Evolutionary conservation across 2,888 invertebrate genomes (phyloP), one percentile per base, ranked within the genome.

Genomic region (Poecilobothrus nobilitatus): DNA sequence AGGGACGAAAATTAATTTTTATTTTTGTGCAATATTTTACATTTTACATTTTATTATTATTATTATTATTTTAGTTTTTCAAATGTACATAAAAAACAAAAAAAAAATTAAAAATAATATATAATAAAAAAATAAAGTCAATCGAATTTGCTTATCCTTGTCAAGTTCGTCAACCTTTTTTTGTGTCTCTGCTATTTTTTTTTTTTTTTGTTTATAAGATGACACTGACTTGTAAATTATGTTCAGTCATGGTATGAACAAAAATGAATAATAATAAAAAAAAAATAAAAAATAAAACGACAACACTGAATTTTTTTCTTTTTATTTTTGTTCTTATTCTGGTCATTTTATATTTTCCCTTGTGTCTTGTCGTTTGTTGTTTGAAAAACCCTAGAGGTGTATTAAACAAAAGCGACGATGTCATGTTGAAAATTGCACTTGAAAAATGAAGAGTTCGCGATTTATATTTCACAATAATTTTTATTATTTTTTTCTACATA

Each of bases 81-180:
- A 27, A 27, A 27, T n/a, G n/a, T n/a, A n/a, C n/a, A 27, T 27
- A 41, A 41, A 41, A 12, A 41, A 8, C 7, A 41, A 8, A 41
- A 8, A 41, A 41, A 41, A 41, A 41, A n/a, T n/a, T 12, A 41
- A 41, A 41, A 41, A 41, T n/a, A n/a, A n/a, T n/a, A n/a, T n/a
- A n/a, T n/a, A n/a, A n/a, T n/a, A n/a, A n/a, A n/a, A n/a, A n/a
- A n/a, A n/a, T n/a, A n/a, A n/a, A n/a, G 15, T 53, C 53, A 18
- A 53, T 53, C 53, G 53, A 53, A 53, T 53, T 53, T 53, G 53
- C n/a, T 53, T 53, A 53, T 53, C 53, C 53, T 53, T 53, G 53
- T 53, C 18, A 53, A 53, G 53, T 53, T 53, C 53, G 53, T 53
- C 53, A 53, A 53, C 53, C 53, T 53, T 53, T 18, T 53, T 12